Evolutionary conservation across 2,888 invertebrate species (phyloP).

Genomic region (Eupeodes luniger): DNA sequence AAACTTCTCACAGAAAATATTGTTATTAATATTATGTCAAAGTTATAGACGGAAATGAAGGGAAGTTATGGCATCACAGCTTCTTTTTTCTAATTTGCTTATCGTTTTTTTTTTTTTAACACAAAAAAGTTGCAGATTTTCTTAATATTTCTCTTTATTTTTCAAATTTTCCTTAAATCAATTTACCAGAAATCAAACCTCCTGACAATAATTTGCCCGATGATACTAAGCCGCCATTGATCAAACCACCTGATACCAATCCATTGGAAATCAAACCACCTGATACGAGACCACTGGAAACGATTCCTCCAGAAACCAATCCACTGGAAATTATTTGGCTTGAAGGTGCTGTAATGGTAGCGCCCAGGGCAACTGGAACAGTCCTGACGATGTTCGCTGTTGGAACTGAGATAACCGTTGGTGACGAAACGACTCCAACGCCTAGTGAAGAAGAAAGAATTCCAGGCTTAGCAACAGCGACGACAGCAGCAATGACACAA

Average conservation of each 20-base stretch:
- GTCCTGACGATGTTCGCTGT: slow-evolving; percentile 20
- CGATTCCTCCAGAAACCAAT: background rate
- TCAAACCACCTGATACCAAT: background rate
- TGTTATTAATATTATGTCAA: too few relatives aligned
- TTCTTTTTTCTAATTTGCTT: too few relatives aligned
- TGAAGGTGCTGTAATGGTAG: slow-evolving; percentile 36
- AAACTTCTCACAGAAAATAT: too few relatives aligned
- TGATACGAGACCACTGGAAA: background rate
- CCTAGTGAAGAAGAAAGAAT: slow-evolving; percentile 24
- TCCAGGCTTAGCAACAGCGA: slow-evolving; percentile 40
- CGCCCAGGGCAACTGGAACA: slow-evolving; percentile 30
- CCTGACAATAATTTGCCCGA: slow-evolving; percentile 1
- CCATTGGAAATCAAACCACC: background rate
- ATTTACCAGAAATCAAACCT: background rate
- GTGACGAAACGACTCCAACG: slow-evolving; percentile 12
- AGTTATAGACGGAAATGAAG: too few relatives aligned
- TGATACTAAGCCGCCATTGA: slow-evolving; percentile 11
- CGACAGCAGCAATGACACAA: slow-evolving; percentile 38
- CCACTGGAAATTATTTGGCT: slow-evolving; percentile 17
- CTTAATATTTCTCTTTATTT: background rate
- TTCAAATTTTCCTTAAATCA: background rate
- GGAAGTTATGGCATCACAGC: too few relatives aligned
- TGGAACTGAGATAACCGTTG: slow-evolving; percentile 15
- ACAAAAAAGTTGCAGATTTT: background rate
- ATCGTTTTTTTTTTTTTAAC: too few relatives aligned